Evolutionary conservation across 2,888 invertebrate species (phyloP), one percentile per base, ranked within the genome.

Genomic region (Lithophane socia): DNA sequence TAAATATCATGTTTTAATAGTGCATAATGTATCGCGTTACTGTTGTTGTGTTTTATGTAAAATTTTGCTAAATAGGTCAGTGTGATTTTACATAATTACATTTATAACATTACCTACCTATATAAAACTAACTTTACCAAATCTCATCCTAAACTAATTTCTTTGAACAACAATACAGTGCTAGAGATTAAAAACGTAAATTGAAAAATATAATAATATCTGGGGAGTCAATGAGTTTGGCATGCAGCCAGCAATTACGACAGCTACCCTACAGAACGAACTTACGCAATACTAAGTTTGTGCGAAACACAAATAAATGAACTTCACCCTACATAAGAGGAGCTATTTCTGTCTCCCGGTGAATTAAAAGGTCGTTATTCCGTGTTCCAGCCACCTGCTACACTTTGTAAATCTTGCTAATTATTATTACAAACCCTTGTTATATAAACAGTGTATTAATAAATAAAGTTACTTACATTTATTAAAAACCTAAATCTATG

Each of bases 321-420:
- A 84, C 75, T 85, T 79, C 54, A 7, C 65, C 71, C 58, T 78
- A 76, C 60, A 77, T 37, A 61, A 61, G 73, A 49, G 77, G 58
- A 73, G 71, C 64, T 63, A 86, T 86, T 81, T 37, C 66, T 75
- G 66, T 75, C 72, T 75, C 61, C 44, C 72, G 74, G 82, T 78
- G 67, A 82, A 86, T 88, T 82, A 84, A 86, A 88, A 73, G 77
- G 75, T 85, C 76, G 74, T 88, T 84, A 81, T 76, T 78, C 74
- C 71, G 47, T 80, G 80, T 79, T 49, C 61, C 68, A 61, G 76
- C 85, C 88, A 87, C 87, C 87, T 87, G 87, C 84, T 82, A 77
- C 80, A 64, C 66, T 73, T 70, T 69, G 72, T 86, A 85, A 80
- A 84, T 87, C 79, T 84, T 42, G 67, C 67, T 84, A 83, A 81